phyloP scores from a whole-genome alignment of 1,140 invertebrate species.

The Penaeus japonicus region DNA sequence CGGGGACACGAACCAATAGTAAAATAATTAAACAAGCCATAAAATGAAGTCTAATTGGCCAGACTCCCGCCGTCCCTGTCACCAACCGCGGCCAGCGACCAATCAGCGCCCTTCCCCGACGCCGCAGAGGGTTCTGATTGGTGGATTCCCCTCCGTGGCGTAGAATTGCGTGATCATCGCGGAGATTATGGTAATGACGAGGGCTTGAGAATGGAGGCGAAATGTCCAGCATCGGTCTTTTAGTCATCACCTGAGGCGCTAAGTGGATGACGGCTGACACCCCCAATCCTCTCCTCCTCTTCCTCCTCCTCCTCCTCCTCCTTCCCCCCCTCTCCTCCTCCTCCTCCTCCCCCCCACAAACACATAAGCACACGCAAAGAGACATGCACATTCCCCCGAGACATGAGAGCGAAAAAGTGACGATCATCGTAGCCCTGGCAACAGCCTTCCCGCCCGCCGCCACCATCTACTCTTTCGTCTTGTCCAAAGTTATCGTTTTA shows the following conservation, averaged over 20 bases:
- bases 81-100: neutral
- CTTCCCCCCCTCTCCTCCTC: neutral
- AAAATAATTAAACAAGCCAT: slow-evolving; percentile 41
- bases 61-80: neutral
- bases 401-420: no score
- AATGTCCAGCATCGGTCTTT: slow-evolving; percentile 16
- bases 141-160: neutral
- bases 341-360: neutral
- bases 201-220: neutral
- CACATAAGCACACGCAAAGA: no score
- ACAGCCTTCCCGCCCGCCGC: no score
- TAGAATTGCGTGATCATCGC: neutral
- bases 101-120: neutral
- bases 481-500: no score
- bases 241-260: neutral
- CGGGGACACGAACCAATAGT: slow-evolving; percentile 23
- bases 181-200: slow-evolving; percentile 23
- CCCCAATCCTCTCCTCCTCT: neutral
- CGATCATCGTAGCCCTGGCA: no score
- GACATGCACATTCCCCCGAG: no score
- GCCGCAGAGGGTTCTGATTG: neutral
- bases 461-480: no score
- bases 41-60: slow-evolving; percentile 13
- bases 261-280: neutral
- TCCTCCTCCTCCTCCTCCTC: no score